Evolutionary conservation across 2,888 invertebrate genomes (phyloP).

Genomic region (Keiferia lycopersicella): DNA sequence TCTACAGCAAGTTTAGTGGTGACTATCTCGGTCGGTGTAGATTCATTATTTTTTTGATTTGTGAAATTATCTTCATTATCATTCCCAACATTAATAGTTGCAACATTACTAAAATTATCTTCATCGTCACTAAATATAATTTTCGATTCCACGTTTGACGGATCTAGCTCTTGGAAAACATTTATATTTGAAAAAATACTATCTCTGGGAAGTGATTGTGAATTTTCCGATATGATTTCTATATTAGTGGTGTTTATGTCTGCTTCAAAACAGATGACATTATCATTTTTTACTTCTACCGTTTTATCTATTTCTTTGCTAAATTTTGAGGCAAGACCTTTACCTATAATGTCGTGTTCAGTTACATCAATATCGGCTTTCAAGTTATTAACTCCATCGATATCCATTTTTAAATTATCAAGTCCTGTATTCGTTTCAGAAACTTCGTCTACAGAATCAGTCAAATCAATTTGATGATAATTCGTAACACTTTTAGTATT

Average conservation of each 20-base stretch:
- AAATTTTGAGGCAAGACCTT: not conserved
- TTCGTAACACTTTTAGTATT: not conserved
- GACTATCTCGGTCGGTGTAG: not conserved
- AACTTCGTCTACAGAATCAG: not conserved
- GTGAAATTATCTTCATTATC: not conserved
- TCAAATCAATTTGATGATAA: not conserved
- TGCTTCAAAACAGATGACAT: not conserved
- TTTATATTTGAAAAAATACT: not conserved
- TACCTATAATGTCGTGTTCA: not conserved
- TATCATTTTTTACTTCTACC: not conserved
- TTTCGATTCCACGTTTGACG: not conserved
- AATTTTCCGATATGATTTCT: not conserved
- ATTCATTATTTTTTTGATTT: not conserved
- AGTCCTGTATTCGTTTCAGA: not conserved
- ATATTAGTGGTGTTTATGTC: not conserved
- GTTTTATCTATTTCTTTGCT: not conserved
- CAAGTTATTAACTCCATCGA: not conserved
- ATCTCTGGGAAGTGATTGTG: not conserved
- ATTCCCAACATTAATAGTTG: not conserved
- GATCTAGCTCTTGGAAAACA: constrained; percentile 5
- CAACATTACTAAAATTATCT: constrained; percentile 1
- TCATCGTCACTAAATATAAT: constrained; percentile 22
- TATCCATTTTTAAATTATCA: not conserved
- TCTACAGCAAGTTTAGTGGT: not conserved
- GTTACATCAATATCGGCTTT: not conserved